Conservation (phyloP, 1,140 invertebrate genomes). For the Caenorhabditis tropicalis region DNA sequence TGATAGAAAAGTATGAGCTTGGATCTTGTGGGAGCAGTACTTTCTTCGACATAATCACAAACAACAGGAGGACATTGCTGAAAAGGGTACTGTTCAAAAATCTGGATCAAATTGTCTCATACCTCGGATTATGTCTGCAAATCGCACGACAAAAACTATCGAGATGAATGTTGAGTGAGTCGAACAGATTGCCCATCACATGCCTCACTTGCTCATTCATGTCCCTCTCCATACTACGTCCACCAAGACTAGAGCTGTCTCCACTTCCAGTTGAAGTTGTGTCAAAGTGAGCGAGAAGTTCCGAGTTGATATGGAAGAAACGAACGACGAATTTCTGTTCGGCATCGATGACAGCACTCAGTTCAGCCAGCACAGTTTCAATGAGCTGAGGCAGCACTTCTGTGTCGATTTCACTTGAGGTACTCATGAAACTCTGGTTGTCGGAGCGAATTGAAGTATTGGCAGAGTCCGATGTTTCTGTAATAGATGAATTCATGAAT, state of each 20-base stretch:
- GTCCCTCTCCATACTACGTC: constrained; percentile 77
- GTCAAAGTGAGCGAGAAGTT: constrained; percentile 58
- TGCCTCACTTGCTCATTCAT: constrained; percentile 67
- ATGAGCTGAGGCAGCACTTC: constrained; percentile 74
- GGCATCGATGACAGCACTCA: constrained; percentile 88
- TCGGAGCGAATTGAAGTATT: constrained; percentile 2
- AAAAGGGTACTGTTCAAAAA: constrained; percentile 66
- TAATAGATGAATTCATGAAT: not conserved
- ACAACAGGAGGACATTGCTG: constrained; percentile 89
- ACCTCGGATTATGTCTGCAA: constrained; percentile 54
- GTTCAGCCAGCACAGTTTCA: constrained; percentile 83
- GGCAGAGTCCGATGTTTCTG: constrained; percentile 1
- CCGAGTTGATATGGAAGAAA: constrained; percentile 87
- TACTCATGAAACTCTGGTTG: constrained; percentile 4
- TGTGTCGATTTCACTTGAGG: constrained; percentile 7
- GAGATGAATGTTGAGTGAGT: constrained; percentile 62
- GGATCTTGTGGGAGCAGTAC: constrained; percentile 88
- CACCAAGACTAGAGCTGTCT: constrained; percentile 58
- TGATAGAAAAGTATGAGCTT: constrained; percentile 88
- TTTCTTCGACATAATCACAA: constrained; percentile 86
- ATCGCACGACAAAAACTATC: constrained; percentile 59
- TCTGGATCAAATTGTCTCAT: not conserved
- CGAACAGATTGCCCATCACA: constrained; percentile 64
- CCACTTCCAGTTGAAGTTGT: constrained; percentile 55
- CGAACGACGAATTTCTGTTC: constrained; percentile 94